These are phyloP conservation scores for Lycaon pictus DNA, from an alignment of 2,113 vertebrate genomes.

Conservation along the genomic window DNA sequence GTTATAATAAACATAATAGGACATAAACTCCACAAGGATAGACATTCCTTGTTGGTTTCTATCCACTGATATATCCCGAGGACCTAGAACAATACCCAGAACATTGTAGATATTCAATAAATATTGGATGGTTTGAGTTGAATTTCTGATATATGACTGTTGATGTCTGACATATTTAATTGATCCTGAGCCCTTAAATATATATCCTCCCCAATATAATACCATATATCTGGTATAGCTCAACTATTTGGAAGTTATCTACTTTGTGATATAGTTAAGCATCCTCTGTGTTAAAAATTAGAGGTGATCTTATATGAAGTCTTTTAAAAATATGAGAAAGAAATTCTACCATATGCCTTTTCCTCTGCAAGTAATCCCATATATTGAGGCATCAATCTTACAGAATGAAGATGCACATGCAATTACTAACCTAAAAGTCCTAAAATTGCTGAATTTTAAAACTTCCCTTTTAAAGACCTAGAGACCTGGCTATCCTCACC, in stretches of 20 bases:
- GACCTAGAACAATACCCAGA: neutral
- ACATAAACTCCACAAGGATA: neutral
- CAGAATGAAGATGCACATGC: neutral
- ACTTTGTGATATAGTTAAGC: neutral
- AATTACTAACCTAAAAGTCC: neutral
- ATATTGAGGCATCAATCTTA: neutral
- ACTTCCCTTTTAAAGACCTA: neutral
- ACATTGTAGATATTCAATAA: neutral
- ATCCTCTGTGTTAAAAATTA: constrained; percentile 36
- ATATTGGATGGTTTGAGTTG: constrained; percentile 2
- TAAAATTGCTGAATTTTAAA: neutral
- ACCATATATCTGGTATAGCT: neutral
- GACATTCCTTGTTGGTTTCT: neutral
- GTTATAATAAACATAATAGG: neutral
- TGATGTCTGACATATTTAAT: neutral
- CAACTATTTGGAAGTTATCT: neutral
- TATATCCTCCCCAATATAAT: neutral
- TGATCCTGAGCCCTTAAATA: neutral
- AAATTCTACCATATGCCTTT: neutral
- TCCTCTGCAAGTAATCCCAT: neutral
- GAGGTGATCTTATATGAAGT: neutral
- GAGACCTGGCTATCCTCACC: neutral
- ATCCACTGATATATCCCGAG: neutral
- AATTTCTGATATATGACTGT: neutral
- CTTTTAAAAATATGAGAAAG: neutral